Evolutionary conservation across 2,888 invertebrate genomes (phyloP), one percentile per base, ranked within the genome.

Genomic region (Stenchaetothrips biformis): DNA sequence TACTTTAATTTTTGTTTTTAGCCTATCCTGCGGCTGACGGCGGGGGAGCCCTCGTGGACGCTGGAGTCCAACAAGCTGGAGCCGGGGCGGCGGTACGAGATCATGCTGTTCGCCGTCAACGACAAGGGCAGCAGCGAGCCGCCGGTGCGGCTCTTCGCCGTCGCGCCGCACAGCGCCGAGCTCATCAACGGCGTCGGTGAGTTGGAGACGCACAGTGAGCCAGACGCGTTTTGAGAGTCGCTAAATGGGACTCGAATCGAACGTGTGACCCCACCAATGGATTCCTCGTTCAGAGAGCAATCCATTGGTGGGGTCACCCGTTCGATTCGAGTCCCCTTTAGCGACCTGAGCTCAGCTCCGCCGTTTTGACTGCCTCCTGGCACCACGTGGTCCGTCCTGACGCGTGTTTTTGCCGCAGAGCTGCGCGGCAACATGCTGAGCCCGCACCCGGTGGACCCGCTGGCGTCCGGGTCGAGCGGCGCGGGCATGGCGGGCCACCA

Each of bases 91-190:
- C 90, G 91, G 85, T 96, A 95, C 87, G 93, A 93, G 85, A 90
- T 95, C 83, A 89, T 92, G 82, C 92, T 95, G 49, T 95, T 93
- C 86, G 93, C 95, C 27, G 93, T 94, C 83, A 96, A 95, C 84
- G 92, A 93, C 9, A 91, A 92, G 85, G 95, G 95, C 81, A 90
- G 92, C 83, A 95, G 94, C 82, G 88, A 90, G 81, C 92, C 92
- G 80, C 92, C 94, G 2, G 93, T 93, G 81, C 90, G 93, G 21
- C 67, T 74, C 9, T 21, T 25, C 67, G 67, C 67, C 25, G 67
- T 74, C 8, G 67, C 67, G 67, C 67, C 67, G 25, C 67, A 7
- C 67, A 74, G 67, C 67, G 67, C 67, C 2, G 67, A 74, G 67
- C 21, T 74, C 67, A 74, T 74, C 67, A 25, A 74, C 67, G 67